A percentile compares a stretch with the other conserved stretches of the same genome.
phyloP scores from a whole-genome alignment of 2,797 vertebrate species.

The Cottoperca gobio region DNA sequence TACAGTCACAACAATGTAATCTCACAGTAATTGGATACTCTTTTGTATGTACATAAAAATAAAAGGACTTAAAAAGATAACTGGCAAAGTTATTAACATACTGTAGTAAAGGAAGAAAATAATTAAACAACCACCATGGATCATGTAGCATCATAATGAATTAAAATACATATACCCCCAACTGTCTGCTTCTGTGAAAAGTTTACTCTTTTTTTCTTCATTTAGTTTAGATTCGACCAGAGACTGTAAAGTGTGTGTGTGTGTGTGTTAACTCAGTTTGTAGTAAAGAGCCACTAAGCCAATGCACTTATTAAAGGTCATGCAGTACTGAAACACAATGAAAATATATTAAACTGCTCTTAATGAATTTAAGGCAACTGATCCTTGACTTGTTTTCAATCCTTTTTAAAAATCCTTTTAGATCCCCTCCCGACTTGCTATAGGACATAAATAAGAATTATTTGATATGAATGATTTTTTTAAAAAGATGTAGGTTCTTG shows the following conservation, averaged over 20 bases:
- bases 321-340: background rate
- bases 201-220: background rate
- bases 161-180: constrained; percentile 73
- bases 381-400: too few relatives aligned
- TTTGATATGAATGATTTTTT: too few relatives aligned
- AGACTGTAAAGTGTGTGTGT: background rate
- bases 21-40: constrained; percentile 74
- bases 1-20: constrained; percentile 66
- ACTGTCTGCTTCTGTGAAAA: constrained; percentile 57
- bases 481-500: too few relatives aligned
- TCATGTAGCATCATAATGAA: constrained; percentile 77
- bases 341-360: background rate
- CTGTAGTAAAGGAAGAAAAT: constrained; percentile 66
- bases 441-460: too few relatives aligned
- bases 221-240: background rate
- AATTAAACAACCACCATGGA: constrained; percentile 62
- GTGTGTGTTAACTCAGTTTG: background rate
- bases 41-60: constrained; percentile 80
- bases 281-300: background rate
- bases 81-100: constrained; percentile 73
- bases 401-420: too few relatives aligned
- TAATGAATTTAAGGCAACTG: too few relatives aligned
- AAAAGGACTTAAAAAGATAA: constrained; percentile 61
- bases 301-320: background rate
- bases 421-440: too few relatives aligned